These are phyloP conservation scores for Arizona elegans DNA, from an alignment of 2,113 vertebrate species.

Conservation along the genomic window DNA sequence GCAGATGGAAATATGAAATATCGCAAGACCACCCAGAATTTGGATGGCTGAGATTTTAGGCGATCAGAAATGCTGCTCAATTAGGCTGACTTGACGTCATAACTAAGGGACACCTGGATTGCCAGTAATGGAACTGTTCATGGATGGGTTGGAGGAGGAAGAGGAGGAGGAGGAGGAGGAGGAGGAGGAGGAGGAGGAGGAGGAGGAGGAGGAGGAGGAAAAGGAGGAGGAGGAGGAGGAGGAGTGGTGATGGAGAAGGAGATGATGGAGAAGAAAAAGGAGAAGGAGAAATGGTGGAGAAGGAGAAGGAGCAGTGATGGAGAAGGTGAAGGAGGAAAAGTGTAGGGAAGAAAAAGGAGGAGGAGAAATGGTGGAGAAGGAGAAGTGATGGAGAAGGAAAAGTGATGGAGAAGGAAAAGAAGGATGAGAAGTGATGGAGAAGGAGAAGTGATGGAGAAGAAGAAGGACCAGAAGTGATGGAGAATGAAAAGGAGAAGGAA, in stretches of 20 bases:
- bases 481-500: no score
- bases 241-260: neutral
- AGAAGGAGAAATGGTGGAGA: neutral
- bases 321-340: neutral
- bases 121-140: slow-evolving; percentile 41
- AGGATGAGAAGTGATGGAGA: no score
- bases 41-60: slow-evolving; percentile 37
- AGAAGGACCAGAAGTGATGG: neutral
- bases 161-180: neutral
- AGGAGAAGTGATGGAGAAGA: neutral
- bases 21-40: slow-evolving; percentile 58
- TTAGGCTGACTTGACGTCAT: slow-evolving; percentile 54
- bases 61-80: slow-evolving; percentile 59
- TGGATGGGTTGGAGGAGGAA: slow-evolving; percentile 38
- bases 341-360: no score
- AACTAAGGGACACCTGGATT: slow-evolving; percentile 52
- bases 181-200: neutral
- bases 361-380: neutral
- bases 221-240: neutral
- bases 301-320: neutral
- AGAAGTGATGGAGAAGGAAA: neutral
- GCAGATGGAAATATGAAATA: slow-evolving; percentile 57
- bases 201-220: no score
- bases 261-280: no score
- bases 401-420: no score